Evolutionary conservation across 1,140 invertebrate genomes (phyloP).

Genomic region (Conus betulinus): DNA sequence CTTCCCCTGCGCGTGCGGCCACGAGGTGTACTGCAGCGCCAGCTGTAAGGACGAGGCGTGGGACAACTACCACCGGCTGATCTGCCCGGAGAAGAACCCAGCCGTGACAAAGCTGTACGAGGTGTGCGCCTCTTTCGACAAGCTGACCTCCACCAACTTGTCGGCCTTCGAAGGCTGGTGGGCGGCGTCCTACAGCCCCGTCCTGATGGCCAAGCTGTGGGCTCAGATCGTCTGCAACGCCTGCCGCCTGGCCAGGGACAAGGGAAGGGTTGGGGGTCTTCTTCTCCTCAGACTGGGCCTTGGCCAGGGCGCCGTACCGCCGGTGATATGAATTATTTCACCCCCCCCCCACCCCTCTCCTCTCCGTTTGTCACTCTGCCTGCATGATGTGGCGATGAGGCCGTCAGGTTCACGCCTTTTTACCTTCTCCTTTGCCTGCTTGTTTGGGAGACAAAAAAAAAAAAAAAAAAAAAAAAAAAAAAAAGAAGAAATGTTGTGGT

Average conservation of each 20-base stretch:
- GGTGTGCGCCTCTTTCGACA: conserved; percentile 50
- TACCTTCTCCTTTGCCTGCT: not conserved
- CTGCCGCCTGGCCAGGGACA: conserved; percentile 43
- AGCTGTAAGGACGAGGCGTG: conserved; percentile 58
- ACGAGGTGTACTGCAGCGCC: conserved; percentile 58
- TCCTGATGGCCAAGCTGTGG: conserved; percentile 60
- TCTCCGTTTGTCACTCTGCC: not conserved
- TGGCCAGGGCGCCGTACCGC: conserved; percentile 52
- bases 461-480: too few relatives aligned
- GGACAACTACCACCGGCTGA: conserved; percentile 54
- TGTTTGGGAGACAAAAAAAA: too few relatives aligned
- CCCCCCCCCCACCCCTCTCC: not conserved
- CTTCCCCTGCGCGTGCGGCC: conserved; percentile 49
- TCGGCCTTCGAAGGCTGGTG: conserved; percentile 55
- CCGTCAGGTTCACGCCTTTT: not conserved
- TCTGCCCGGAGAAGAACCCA: conserved; percentile 55
- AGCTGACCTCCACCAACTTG: conserved; percentile 25
- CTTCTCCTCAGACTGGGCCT: conserved; percentile 47
- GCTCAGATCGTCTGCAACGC: conserved; percentile 55
- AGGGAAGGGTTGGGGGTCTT: conserved; percentile 23
- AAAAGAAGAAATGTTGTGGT: too few relatives aligned
- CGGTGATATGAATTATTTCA: conserved; percentile 12
- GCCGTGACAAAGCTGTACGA: conserved; percentile 48
- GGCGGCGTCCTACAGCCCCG: conserved; percentile 63
- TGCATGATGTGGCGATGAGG: too few relatives aligned